Percentiles rank a stretch among this genome's conserved stretches.
Conservation (phyloP, 2,797 vertebrate species). For the Ispidina lecontei region DNA sequence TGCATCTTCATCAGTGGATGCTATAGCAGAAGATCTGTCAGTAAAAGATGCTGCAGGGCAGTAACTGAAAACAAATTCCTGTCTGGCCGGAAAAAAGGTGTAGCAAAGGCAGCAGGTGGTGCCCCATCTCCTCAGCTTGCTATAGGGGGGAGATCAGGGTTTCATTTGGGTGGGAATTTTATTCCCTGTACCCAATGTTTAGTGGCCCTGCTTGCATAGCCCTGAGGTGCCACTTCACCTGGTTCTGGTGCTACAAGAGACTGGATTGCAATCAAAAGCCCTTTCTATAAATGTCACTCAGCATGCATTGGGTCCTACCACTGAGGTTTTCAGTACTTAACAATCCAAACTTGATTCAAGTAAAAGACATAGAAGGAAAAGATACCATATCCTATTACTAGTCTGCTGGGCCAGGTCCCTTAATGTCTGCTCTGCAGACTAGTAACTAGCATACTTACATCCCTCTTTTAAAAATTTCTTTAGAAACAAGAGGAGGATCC, state of each 20-base stretch:
- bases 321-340: background rate
- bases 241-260: background rate
- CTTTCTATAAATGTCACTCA: background rate
- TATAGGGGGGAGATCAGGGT: background rate
- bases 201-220: background rate
- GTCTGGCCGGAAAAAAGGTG: background rate
- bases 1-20: background rate
- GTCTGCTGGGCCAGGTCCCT: background rate
- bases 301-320: background rate
- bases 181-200: background rate
- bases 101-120: background rate
- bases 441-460: background rate
- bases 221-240: background rate
- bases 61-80: background rate
- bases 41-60: background rate
- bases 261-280: background rate
- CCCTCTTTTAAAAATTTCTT: background rate
- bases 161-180: background rate
- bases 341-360: background rate
- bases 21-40: background rate
- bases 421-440: background rate
- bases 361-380: background rate
- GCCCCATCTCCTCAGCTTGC: background rate
- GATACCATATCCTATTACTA: background rate
- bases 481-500: background rate